Evolutionary conservation across 2,888 invertebrate species (phyloP).

Genomic region (Sceliomorpha sp.): DNA sequence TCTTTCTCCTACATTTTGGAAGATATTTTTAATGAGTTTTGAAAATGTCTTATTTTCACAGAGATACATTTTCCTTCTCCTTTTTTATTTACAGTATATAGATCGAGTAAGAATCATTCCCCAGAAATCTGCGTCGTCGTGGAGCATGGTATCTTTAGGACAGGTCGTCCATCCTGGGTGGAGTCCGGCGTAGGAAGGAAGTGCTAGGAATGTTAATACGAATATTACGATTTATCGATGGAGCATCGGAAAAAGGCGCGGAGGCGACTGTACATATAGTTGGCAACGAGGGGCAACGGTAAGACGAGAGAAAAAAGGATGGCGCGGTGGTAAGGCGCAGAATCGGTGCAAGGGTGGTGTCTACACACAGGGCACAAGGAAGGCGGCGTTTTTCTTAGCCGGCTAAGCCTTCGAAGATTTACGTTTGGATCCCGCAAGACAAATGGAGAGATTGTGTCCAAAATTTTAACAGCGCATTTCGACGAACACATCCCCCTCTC

Average conservation of each 20-base stretch:
- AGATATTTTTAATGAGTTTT: too few relatives aligned
- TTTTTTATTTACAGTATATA: background rate
- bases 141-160: conserved; percentile 56
- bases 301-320: conserved; percentile 70
- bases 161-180: conserved; percentile 63
- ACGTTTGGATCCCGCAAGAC: conserved; percentile 88
- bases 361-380: conserved; percentile 79
- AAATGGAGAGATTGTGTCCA: conserved; percentile 90
- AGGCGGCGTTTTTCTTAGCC: conserved; percentile 83
- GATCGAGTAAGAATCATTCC: conserved; percentile 11
- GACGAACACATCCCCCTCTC: conserved; percentile 79
- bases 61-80: too few relatives aligned
- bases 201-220: conserved; percentile 78
- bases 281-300: conserved; percentile 58
- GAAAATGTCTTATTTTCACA: too few relatives aligned
- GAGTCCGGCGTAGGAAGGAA: conserved; percentile 66
- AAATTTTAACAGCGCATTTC: conserved; percentile 90
- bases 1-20: too few relatives aligned
- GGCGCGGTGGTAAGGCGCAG: conserved; percentile 58
- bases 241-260: conserved; percentile 66
- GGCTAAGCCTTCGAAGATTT: conserved; percentile 83
- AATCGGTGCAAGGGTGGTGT: conserved; percentile 55
- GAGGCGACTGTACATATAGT: conserved; percentile 45
- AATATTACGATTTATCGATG: conserved; percentile 77
- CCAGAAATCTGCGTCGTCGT: conserved; percentile 34